These are phyloP conservation scores for Venusia cambrica DNA, from an alignment of 2,888 invertebrate species.

Conservation along the genomic window DNA sequence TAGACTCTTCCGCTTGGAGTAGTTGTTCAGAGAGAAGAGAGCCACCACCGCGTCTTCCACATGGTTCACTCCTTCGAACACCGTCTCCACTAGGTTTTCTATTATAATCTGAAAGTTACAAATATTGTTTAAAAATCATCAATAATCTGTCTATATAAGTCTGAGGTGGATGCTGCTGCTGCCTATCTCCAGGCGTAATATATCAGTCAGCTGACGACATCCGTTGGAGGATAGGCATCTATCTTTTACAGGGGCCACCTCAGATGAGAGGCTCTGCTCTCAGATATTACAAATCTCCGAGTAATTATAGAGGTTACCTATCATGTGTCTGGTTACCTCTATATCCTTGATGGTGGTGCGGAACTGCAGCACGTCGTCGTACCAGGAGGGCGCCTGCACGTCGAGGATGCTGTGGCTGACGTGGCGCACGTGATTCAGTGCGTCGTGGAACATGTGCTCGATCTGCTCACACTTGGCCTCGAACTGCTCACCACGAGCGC, in stretches of 20 bases:
- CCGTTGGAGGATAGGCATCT: no score
- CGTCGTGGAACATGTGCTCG: slow-evolving; percentile 86
- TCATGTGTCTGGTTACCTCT: slow-evolving; percentile 59
- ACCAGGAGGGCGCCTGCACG: slow-evolving; percentile 91
- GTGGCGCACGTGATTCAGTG: slow-evolving; percentile 81
- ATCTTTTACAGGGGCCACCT: no score
- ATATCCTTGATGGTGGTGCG: slow-evolving; percentile 82
- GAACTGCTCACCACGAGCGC: slow-evolving; percentile 85
- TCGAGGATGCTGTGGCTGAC: slow-evolving; percentile 86
- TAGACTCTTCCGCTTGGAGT: slow-evolving; percentile 87
- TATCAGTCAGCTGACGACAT: no score
- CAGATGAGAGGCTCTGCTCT: no score
- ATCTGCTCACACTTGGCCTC: slow-evolving; percentile 85
- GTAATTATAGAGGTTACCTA: no score
- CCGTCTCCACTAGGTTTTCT: slow-evolving; percentile 89
- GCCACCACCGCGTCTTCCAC: slow-evolving; percentile 91
- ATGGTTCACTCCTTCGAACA: slow-evolving; percentile 89
- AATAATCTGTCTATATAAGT: no score
- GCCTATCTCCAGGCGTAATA: no score
- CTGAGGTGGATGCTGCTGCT: no score
- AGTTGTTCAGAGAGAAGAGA: slow-evolving; percentile 88
- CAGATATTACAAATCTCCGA: no score
- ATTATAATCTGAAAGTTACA: slow-evolving; percentile 85
- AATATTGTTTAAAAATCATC: no score
- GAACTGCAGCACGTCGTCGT: slow-evolving; percentile 85